Base-by-base conservation (phyloP, 1,140 invertebrate species). In the Brachionus sp. region DNA sequence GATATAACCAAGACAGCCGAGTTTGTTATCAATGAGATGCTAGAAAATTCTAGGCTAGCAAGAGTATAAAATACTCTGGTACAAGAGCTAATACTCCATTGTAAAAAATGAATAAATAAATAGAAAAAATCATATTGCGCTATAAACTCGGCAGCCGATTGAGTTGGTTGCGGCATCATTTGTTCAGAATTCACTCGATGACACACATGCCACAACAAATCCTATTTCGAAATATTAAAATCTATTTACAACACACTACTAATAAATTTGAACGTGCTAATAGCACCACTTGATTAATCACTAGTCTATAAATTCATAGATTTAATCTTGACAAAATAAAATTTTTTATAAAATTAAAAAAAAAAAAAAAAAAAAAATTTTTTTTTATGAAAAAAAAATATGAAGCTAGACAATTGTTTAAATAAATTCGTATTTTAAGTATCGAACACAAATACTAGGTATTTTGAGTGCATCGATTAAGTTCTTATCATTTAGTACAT, bases 391-490 rank as follows among this genome's bases (percentile, higher is more conserved):
- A 29, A 29, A 29, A 70, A 39, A 33, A 33, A 70, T 70, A 37
- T 37, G 37, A 70, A n/a, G n/a, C n/a, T n/a, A n/a, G n/a, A n/a
- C n/a, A 46, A 46, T 16, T 29, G 23, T 66, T n/a, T 29, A 66
- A 29, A 66, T 66, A 16, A 66, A 75, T 46, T 75, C 70, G 23
- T 75, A 75, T 75, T 75, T 75, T n/a, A 75, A 75, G 39, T 75
- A 75, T 25, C 70, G 37, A 46, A 75, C 70, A 46, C 70, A 75
- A 25, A 75, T 75, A 46, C 44, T 75, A 1, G 70, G 70, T 46
- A 75, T 44, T 50, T 75, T 75, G 3, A 75, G 12, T 7, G 39
- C 19, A 46, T 75, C 44, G 44, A 75, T 75, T 25, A 75, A 10
- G 13, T 75, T 75, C 29, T 75, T 75, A 46, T 75, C 70, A 35